Evolutionary conservation across 1,140 invertebrate species (phyloP).

Genomic region (Caenorhabditis elegans): DNA sequence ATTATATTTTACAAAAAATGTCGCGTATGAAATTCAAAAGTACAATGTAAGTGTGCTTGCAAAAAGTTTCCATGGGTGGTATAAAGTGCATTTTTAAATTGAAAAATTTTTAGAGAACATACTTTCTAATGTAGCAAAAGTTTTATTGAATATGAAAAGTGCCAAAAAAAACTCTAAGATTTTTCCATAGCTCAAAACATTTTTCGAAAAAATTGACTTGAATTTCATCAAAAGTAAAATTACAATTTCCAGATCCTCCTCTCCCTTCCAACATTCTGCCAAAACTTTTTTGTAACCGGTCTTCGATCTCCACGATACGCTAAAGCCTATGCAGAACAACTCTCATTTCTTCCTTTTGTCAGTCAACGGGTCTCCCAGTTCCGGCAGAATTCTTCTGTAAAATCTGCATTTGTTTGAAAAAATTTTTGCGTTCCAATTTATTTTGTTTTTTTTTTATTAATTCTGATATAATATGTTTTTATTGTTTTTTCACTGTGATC

Average conservation of each 20-base stretch:
- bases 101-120: too few relatives aligned
- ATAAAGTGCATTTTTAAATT: too few relatives aligned
- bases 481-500: background rate
- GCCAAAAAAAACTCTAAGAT: too few relatives aligned
- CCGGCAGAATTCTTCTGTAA: background rate
- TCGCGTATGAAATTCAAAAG: background rate
- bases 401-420: background rate
- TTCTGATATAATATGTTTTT: background rate
- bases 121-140: too few relatives aligned
- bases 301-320: background rate
- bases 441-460: background rate
- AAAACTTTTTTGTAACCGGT: background rate
- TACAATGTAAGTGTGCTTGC: conserved; percentile 3
- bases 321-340: background rate
- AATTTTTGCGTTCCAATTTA: background rate
- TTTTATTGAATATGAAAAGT: too few relatives aligned
- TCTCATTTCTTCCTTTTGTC: background rate
- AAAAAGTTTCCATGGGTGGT: too few relatives aligned
- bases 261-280: background rate
- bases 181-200: too few relatives aligned
- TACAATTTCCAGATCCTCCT: background rate
- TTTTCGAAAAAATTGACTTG: too few relatives aligned
- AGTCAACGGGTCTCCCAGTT: background rate
- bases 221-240: too few relatives aligned
- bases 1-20: background rate